phyloP scores from a whole-genome alignment of 2,797 vertebrate species.

The Siniperca obscura region DNA sequence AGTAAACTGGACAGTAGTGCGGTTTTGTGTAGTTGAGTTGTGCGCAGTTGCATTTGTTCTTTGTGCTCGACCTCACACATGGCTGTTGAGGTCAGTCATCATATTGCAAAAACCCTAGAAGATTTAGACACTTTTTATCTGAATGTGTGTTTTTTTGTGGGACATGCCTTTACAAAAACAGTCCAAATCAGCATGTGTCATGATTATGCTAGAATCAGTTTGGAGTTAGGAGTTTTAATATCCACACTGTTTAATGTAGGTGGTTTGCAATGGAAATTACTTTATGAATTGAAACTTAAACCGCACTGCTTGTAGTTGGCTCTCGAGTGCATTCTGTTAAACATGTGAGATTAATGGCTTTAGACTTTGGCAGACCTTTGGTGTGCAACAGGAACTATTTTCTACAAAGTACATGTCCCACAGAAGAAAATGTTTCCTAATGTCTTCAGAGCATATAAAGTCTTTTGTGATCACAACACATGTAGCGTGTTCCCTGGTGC shows the following conservation, averaged over 20 bases:
- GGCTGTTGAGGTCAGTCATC: not conserved
- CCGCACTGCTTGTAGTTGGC: not conserved
- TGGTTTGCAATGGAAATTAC: not conserved
- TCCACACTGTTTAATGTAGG: not conserved
- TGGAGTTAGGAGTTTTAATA: not conserved
- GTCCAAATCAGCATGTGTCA: not conserved
- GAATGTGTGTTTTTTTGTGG: not conserved
- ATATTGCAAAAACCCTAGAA: not conserved
- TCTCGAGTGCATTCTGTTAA: not conserved
- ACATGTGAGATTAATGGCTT: constrained; percentile 1
- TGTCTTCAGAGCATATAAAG: constrained; percentile 6
- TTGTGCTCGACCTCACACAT: not conserved
- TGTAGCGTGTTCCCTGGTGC: constrained; percentile 27
- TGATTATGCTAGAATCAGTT: not conserved
- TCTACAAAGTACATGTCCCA: not conserved
- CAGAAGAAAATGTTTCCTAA: not conserved
- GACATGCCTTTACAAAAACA: not conserved
- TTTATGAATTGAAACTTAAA: not conserved
- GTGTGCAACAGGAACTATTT: constrained; percentile 10
- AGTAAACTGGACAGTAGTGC: not conserved
- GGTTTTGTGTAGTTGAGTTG: not conserved
- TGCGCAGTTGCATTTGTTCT: constrained; percentile 9
- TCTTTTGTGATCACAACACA: constrained; percentile 8
- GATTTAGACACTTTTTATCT: not conserved
- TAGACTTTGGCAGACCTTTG: constrained; percentile 7